phyloP scores from a whole-genome alignment of 1,140 invertebrate genomes.

The Pseudomyrmex concolor region DNA sequence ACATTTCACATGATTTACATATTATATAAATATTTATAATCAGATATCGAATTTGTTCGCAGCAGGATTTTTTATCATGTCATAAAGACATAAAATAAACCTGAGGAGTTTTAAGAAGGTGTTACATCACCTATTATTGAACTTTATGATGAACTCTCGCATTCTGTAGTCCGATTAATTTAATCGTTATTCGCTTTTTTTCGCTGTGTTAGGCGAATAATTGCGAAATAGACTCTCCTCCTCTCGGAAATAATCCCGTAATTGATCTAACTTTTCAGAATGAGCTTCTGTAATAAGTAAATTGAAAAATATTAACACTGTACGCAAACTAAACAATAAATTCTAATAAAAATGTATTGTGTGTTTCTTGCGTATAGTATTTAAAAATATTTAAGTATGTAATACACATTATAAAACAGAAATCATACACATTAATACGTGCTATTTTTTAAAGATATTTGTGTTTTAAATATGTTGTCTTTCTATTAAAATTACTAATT shows the following conservation, averaged over 20 bases:
- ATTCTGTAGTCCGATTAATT: neutral
- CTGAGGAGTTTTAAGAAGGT: neutral
- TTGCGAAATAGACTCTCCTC: slow-evolving; percentile 79
- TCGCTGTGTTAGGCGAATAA: slow-evolving; percentile 12
- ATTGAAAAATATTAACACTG: neutral
- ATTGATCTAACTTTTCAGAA: slow-evolving; percentile 76
- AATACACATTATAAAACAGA: too few relatives aligned
- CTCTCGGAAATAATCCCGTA: slow-evolving; percentile 81
- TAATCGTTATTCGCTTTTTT: too few relatives aligned
- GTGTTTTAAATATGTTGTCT: too few relatives aligned
- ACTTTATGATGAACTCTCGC: neutral
- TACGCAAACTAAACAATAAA: neutral
- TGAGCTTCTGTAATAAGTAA: slow-evolving; percentile 73
- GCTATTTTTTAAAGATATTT: too few relatives aligned
- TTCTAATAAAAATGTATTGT: neutral
- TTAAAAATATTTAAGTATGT: too few relatives aligned
- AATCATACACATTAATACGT: too few relatives aligned
- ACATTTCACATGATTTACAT: too few relatives aligned
- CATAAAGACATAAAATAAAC: too few relatives aligned
- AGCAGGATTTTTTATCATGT: too few relatives aligned
- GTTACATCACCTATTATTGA: neutral
- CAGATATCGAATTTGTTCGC: too few relatives aligned
- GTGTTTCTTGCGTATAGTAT: too few relatives aligned
- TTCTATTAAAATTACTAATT: too few relatives aligned
- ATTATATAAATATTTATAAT: neutral